Conservation (phyloP, 2,113 vertebrate genomes). For the Pelobates fuscus region DNA sequence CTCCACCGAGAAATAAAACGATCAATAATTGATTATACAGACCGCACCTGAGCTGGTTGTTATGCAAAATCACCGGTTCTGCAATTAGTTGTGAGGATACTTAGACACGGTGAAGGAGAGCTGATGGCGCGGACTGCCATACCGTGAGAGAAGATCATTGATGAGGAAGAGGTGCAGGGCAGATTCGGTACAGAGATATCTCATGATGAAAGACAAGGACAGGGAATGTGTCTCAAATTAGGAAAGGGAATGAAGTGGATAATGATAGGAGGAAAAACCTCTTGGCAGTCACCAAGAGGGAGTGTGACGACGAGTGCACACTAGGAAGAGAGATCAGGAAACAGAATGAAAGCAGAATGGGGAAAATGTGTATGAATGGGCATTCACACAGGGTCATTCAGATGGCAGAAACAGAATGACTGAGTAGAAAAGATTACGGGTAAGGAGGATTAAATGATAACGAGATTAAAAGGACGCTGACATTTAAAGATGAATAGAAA, state of each 20-base stretch:
- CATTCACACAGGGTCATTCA: too few species aligned
- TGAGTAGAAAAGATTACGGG: too few species aligned
- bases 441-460: too few species aligned
- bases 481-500: too few species aligned
- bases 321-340: not conserved
- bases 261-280: not conserved
- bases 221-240: not conserved
- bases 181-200: not conserved
- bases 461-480: too few species aligned
- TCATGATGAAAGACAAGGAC: not conserved
- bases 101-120: slow-evolving; percentile 7
- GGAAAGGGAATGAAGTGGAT: not conserved
- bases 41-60: slow-evolving; percentile 30
- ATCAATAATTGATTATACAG: slow-evolving; percentile 49
- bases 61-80: not conserved
- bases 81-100: slow-evolving; percentile 32
- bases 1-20: slow-evolving; percentile 36
- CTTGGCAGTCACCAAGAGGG: not conserved
- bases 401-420: too few species aligned
- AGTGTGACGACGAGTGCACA: too few species aligned
- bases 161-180: not conserved
- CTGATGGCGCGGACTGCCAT: not conserved
- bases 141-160: not conserved
- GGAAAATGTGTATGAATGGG: not conserved
- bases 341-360: not conserved